A percentile compares a stretch with the other conserved stretches of the same genome.
phyloP scores from a whole-genome alignment of 2,888 invertebrate species.

The Chrysotoxum bicinctum region DNA sequence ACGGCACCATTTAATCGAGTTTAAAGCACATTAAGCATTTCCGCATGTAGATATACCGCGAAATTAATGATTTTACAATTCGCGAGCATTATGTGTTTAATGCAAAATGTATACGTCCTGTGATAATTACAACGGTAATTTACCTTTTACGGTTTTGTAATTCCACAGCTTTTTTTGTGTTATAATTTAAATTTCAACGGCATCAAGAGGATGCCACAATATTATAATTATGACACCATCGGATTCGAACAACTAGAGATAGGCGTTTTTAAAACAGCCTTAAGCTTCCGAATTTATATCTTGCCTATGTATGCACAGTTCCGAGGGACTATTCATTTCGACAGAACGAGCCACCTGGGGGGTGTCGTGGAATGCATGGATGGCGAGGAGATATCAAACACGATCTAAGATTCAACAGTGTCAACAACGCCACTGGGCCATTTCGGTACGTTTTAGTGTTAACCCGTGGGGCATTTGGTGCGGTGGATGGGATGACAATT shows the following conservation, averaged over 20 bases:
- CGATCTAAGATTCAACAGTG: constrained; percentile 9
- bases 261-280: background rate
- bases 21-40: constrained; percentile 57
- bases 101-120: constrained; percentile 57
- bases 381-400: background rate
- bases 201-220: constrained; percentile 9
- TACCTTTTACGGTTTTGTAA: constrained; percentile 57
- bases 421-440: background rate
- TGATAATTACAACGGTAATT: constrained; percentile 70
- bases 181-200: constrained; percentile 57
- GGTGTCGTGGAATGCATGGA: background rate
- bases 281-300: background rate
- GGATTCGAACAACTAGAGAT: background rate
- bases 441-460: constrained; percentile 1
- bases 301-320: background rate
- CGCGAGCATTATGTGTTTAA: constrained; percentile 44
- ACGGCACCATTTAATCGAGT: constrained; percentile 48
- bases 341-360: constrained; percentile 21
- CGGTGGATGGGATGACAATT: constrained; percentile 26
- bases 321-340: constrained; percentile 15
- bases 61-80: constrained; percentile 67
- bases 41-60: constrained; percentile 52
- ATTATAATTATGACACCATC: constrained; percentile 8
- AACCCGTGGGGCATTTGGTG: constrained; percentile 15
- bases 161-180: constrained; percentile 4